Evolutionary conservation across 1,140 invertebrate species (phyloP).

Genomic region (Formica exsecta): DNA sequence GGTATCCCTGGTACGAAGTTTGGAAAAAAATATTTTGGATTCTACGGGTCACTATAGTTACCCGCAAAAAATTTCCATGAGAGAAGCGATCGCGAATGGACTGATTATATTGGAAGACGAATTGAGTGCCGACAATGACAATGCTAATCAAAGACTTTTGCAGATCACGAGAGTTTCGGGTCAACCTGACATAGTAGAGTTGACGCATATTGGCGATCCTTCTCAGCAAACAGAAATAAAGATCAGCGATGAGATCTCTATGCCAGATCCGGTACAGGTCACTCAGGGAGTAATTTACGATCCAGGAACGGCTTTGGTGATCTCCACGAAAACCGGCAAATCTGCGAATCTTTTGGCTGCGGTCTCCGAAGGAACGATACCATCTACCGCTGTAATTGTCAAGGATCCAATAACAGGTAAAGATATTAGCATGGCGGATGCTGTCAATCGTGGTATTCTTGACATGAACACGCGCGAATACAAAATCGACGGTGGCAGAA

Average conservation of each 20-base stretch:
- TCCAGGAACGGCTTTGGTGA: constrained; percentile 90
- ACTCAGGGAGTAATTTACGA: constrained; percentile 91
- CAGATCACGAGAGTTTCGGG: constrained; percentile 89
- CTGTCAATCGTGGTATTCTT: constrained; percentile 91
- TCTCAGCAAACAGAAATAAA: constrained; percentile 85
- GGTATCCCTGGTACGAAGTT: constrained; percentile 90
- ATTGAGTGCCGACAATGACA: constrained; percentile 84
- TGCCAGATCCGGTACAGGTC: constrained; percentile 90
- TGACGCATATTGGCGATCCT: constrained; percentile 86
- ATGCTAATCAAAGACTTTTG: constrained; percentile 87
- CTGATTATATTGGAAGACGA: constrained; percentile 89
- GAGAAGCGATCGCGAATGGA: constrained; percentile 91
- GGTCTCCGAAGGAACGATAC: constrained; percentile 89
- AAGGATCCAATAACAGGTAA: constrained; percentile 91
- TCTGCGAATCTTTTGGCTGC: constrained; percentile 91
- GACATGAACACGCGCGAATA: constrained; percentile 91
- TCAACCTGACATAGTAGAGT: constrained; percentile 90
- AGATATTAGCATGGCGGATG: constrained; percentile 91
- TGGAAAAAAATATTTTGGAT: constrained; percentile 93
- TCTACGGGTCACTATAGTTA: constrained; percentile 91
- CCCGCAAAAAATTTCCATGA: constrained; percentile 90
- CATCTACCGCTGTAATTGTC: constrained; percentile 90
- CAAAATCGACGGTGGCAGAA: constrained; percentile 88
- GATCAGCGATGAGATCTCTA: constrained; percentile 86
- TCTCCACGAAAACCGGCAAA: constrained; percentile 90